Conservation (phyloP, 2,888 invertebrate species). For the Cylindroiulus punctatus region DNA sequence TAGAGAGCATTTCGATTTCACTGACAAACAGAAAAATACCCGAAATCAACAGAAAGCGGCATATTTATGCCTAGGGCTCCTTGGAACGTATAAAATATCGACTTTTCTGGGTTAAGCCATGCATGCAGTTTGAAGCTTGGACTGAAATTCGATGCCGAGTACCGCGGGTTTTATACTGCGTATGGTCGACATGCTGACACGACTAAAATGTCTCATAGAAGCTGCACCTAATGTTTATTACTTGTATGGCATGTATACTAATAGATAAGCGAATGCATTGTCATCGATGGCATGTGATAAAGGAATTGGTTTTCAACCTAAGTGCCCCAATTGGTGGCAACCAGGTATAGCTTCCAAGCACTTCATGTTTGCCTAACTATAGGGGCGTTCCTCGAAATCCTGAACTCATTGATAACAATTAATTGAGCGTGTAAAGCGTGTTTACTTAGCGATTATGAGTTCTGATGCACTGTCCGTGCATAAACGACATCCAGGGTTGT, state of each 20-base stretch:
- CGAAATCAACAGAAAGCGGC: slow-evolving; percentile 11
- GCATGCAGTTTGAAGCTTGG: slow-evolving; percentile 2
- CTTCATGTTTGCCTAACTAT: no score
- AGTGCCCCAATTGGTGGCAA: no score
- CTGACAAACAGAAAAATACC: slow-evolving; percentile 10
- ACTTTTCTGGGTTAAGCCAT: not conserved
- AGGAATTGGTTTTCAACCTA: not conserved
- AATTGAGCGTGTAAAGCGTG: no score
- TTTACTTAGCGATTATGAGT: no score
- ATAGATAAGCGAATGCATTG: not conserved
- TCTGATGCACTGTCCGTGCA: no score
- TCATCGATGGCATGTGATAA: not conserved
- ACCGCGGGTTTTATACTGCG: not conserved
- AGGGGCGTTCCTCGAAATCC: no score
- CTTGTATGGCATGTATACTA: not conserved
- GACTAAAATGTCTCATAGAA: not conserved
- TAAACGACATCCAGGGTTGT: no score
- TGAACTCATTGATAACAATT: no score
- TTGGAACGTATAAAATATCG: slow-evolving; percentile 1
- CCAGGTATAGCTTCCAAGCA: no score
- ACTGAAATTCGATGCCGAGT: not conserved
- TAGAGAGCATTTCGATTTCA: slow-evolving; percentile 5
- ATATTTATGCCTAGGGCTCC: slow-evolving; percentile 1
- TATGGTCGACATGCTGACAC: not conserved
- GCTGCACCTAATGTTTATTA: not conserved